phyloP scores from a whole-genome alignment of 2,888 invertebrate species.

The Mechanitis messenoides region DNA sequence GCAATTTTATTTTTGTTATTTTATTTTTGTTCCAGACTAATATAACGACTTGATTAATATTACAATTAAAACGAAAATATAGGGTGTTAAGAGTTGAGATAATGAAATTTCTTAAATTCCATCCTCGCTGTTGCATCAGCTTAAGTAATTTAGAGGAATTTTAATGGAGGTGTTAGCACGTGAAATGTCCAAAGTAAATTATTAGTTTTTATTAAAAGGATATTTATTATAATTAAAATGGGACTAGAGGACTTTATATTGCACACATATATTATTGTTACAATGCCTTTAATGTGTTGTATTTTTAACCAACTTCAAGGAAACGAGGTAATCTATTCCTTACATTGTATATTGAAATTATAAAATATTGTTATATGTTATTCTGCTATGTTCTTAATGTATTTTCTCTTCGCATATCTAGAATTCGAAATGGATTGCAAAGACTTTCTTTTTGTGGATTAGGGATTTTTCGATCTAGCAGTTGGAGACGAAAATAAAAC shows the following conservation, averaged over 20 bases:
- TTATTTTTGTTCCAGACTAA: no score
- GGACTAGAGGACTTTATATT: background rate
- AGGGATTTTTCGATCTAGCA: no score
- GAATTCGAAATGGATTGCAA: no score
- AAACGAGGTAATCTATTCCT: no score
- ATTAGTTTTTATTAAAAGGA: background rate
- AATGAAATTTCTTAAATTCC: slow-evolving; percentile 29
- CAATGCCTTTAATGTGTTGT: background rate
- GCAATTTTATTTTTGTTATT: no score
- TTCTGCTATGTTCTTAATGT: background rate
- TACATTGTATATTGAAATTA: no score
- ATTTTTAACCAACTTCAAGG: no score
- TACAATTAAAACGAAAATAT: slow-evolving; percentile 19
- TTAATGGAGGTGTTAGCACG: slow-evolving; percentile 29
- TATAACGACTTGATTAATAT: background rate
- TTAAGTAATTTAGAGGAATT: slow-evolving; percentile 30
- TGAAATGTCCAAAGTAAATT: slow-evolving; percentile 19
- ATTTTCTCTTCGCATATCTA: no score
- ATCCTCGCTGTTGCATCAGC: slow-evolving; percentile 19
- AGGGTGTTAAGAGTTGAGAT: slow-evolving; percentile 15
- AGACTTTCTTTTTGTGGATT: no score
- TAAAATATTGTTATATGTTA: no score
- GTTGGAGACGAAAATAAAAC: no score
- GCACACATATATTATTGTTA: background rate
- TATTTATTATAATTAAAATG: background rate